Base-by-base conservation (phyloP, 2,797 vertebrate species). In the Anniella stebbinsi region DNA sequence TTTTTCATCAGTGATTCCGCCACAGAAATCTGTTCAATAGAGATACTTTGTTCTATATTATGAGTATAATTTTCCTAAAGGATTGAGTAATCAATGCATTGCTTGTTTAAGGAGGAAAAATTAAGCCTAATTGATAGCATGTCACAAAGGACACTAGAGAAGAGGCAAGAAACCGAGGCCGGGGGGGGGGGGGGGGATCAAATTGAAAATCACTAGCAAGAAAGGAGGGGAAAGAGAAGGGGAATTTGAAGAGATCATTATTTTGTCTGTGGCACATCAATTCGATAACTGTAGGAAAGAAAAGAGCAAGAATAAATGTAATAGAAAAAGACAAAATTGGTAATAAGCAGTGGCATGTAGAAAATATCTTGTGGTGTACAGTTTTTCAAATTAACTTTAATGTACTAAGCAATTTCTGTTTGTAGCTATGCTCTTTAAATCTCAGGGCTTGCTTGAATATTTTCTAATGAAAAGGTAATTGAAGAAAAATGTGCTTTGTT, bases 111-210 rank as follows among this genome's bases (percentile, higher is more conserved):
- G 90, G 94, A 90, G 10, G 45, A 13, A 92, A 93, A 95, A 80
- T 2, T 86, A 88, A 17, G 86, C 92, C 92, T 90, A 95, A 96
- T 38, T 93, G 91, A 94, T 84, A 38, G 51, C 23, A 41, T 89
- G 23, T 70, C 73, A 89, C 41, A 54, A 83, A 33, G 73, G 80
- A 87, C 80, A 9, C 67, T 84, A 77, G 69, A 81, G 87, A 91
- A 86, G 1, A 91, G 91, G 78, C 2, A 75, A 41, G 41, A 77
- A 92, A 89, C 1, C 11, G 10, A 8, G 9, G 23, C 91, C 92
- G 45, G 3, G 15, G 91, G 93, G 41, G 23, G 91, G 93, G 45
- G 3, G 15, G 91, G 93, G 41, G 0, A 83, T 84, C 13, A 91
- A 86, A 94, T 78, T 91, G 89, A 95, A 94, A 93, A 70, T 45